phyloP scores from a whole-genome alignment of 2,113 vertebrate genomes.

The Ibidorhyncha struthersii region DNA sequence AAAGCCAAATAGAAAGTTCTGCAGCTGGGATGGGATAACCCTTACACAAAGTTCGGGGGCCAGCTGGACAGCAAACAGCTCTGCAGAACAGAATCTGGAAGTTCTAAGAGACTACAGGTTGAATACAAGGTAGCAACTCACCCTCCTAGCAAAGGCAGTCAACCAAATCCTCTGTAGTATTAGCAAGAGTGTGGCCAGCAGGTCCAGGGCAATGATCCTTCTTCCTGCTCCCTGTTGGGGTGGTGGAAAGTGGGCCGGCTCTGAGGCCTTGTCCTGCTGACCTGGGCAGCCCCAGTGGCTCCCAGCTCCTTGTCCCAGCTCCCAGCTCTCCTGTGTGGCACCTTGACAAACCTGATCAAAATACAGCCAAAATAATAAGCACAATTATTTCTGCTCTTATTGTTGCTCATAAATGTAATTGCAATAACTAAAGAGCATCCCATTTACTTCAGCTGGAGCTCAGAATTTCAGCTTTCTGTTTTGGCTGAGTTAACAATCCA shows the following conservation, averaged over 20 bases:
- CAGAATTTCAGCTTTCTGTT: neutral
- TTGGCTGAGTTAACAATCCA: neutral
- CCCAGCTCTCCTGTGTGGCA: neutral
- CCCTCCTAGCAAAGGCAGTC: neutral
- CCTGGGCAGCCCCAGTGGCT: neutral
- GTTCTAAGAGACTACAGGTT: neutral
- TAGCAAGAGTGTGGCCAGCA: neutral
- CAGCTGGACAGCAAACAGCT: neutral
- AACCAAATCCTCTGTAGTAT: too few relatives aligned
- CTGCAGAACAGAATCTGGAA: neutral
- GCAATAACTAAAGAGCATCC: neutral
- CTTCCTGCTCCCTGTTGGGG: neutral
- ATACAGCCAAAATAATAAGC: neutral
- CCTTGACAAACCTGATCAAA: neutral
- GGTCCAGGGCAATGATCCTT: neutral
- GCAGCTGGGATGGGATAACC: neutral
- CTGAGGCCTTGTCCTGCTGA: neutral
- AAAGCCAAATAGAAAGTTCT: neutral
- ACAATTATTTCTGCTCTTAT: neutral
- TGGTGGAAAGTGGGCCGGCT: rapidly evolving
- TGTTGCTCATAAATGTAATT: neutral
- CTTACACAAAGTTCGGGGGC: rapidly evolving
- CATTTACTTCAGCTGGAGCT: neutral
- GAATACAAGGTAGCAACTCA: neutral
- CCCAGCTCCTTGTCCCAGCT: neutral